phyloP scores from a whole-genome alignment of 2,797 vertebrate species.

The Microtus obscurus region DNA sequence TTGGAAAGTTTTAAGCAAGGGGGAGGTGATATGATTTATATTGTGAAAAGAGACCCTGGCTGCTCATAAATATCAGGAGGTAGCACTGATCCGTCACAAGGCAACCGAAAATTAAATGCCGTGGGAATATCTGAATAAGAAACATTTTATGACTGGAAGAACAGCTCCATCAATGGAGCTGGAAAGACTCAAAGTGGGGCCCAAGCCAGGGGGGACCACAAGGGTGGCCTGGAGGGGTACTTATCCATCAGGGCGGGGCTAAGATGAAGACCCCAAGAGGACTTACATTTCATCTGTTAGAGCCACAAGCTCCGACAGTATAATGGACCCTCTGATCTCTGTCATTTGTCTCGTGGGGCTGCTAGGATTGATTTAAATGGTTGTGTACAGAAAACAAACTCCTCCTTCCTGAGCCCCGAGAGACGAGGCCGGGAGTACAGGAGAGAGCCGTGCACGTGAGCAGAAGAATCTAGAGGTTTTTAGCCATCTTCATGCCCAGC shows the following conservation, averaged over 20 bases:
- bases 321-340: not conserved
- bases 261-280: not conserved
- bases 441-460: not conserved
- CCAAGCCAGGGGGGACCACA: too few species aligned
- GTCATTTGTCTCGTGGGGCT: not conserved
- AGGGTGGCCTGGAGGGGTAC: not conserved
- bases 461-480: not conserved
- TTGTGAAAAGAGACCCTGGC: slow-evolving; percentile 28
- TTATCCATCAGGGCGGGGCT: too few species aligned
- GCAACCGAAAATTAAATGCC: slow-evolving; percentile 19
- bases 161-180: not conserved
- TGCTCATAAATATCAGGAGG: slow-evolving; percentile 51
- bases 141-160: slow-evolving; percentile 8
- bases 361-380: not conserved
- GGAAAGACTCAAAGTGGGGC: not conserved
- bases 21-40: slow-evolving; percentile 36
- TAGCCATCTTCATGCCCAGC: accelerated
- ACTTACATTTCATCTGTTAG: not conserved
- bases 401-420: not conserved
- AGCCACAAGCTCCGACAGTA: not conserved
- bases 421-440: not conserved
- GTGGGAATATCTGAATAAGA: slow-evolving; percentile 20
- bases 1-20: slow-evolving; percentile 17
- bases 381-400: not conserved
- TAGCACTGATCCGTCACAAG: not conserved